Evolutionary conservation across 35 echinoderm and acorn worm species (phyloP), one percentile per base, ranked within the genome.

Genomic region (Acanthaster planci): DNA sequence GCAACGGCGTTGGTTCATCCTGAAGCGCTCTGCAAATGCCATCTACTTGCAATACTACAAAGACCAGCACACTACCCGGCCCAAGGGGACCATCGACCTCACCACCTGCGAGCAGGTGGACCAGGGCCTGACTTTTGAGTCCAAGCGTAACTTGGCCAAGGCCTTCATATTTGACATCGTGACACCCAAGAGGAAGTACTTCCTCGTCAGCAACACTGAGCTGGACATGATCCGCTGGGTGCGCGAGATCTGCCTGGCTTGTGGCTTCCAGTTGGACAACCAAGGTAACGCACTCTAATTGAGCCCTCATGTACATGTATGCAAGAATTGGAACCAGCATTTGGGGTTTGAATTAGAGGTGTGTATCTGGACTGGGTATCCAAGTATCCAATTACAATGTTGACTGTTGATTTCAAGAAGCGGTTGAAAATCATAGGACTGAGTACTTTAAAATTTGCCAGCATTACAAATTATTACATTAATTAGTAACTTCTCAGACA

Each of bases 201-300:
- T 89, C 84, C 87, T 97, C 40, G 94, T 97, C 50, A 86, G 90
- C 2, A 81, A 85, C 36, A 76, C 86, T 37, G 94, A 97, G 64
- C 67, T 58, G 8, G 94, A 97, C 38, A 97, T 97, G 94, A 72
- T 88, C 23, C 94, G 87, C 4, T 97, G 94, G 94, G 90, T 92
- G 68, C 64, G 82, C 17, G 92, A 64, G 40, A 92, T 97, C 64
- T 97, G 94, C 26, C 50, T 55, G 35, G 94, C 87, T 38, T 97
- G 94, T 72, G 94, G 94, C 16, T 97, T 97, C 53, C 83, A 92
- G 57, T 85, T 85, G 6, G 94, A 97, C 21, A 86, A 88, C 27
- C 18, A 40, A 44, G 60, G 68, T 55, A 50, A n/a, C n/a, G n/a
- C n/a, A n/a, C n/a, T n/a, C n/a, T n/a, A n/a, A n/a, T n/a, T n/a